A percentile compares a stretch with the other conserved stretches of the same genome.
These are phyloP conservation scores for Halictus ligatus DNA, from an alignment of 2,888 invertebrate species.

Conservation along the genomic window DNA sequence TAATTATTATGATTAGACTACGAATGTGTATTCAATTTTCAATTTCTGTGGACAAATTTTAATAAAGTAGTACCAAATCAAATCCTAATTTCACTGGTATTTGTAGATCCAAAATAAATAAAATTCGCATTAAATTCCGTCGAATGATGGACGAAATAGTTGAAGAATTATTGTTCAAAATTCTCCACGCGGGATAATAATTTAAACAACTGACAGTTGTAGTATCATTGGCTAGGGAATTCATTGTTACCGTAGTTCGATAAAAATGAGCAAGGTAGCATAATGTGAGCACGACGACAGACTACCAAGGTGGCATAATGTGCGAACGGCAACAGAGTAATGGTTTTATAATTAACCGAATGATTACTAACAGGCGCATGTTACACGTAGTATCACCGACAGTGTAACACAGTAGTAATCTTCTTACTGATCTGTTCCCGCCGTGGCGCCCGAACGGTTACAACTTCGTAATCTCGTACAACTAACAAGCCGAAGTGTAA, in stretches of 20 bases:
- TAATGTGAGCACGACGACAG: not conserved
- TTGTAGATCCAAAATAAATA: no score
- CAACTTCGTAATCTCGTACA: constrained; percentile 24
- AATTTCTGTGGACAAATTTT: no score
- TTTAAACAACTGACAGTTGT: no score
- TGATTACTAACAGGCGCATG: not conserved
- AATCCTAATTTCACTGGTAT: no score
- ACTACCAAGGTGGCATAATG: not conserved
- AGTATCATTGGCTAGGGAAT: no score
- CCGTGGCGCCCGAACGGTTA: not conserved
- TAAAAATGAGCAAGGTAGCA: not conserved
- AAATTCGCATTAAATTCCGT: no score
- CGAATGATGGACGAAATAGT: no score
- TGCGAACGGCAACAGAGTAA: not conserved
- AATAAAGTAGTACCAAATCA: no score
- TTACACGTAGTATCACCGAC: constrained; percentile 6
- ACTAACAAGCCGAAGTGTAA: constrained; percentile 31
- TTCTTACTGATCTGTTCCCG: not conserved
- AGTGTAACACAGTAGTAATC: constrained; percentile 18
- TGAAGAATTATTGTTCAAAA: no score
- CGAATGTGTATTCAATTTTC: no score
- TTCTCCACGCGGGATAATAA: no score
- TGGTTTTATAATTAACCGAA: not conserved
- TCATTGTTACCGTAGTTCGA: not conserved
- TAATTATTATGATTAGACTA: no score